Percentiles rank a stretch among this genome's conserved stretches.
Conservation (phyloP, 2,797 vertebrate species). For the Muraenolepis orangiensis region DNA sequence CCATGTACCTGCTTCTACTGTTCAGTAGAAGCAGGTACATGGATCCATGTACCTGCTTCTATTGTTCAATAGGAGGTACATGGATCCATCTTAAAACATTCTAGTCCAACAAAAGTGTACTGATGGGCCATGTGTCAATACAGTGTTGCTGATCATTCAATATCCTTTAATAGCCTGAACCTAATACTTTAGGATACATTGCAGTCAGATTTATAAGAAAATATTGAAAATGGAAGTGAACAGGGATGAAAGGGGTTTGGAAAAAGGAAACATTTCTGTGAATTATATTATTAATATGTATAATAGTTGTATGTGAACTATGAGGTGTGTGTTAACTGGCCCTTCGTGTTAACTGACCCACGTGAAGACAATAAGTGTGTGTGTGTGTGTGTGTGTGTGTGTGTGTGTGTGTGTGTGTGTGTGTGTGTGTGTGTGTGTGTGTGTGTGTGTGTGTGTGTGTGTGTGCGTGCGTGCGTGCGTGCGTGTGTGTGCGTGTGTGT, state of each 20-base stretch:
- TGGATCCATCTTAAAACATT: not conserved
- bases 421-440: not conserved
- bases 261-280: not conserved
- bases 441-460: not conserved
- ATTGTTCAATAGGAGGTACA: not conserved
- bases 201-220: not conserved
- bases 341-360: too few species aligned
- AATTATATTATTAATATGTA: not conserved
- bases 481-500: not conserved
- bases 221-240: not conserved
- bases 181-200: not conserved
- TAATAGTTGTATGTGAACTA: not conserved
- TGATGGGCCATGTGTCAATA: not conserved
- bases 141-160: not conserved
- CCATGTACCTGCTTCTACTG: not conserved
- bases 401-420: not conserved
- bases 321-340: not conserved
- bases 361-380: too few species aligned
- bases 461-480: not conserved
- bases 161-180: not conserved
- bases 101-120: not conserved
- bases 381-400: too few species aligned
- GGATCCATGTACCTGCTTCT: too few species aligned
- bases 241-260: not conserved
- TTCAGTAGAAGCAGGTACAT: not conserved